phyloP scores from a whole-genome alignment of 2,888 invertebrate species.

The Argyresthia albistria region DNA sequence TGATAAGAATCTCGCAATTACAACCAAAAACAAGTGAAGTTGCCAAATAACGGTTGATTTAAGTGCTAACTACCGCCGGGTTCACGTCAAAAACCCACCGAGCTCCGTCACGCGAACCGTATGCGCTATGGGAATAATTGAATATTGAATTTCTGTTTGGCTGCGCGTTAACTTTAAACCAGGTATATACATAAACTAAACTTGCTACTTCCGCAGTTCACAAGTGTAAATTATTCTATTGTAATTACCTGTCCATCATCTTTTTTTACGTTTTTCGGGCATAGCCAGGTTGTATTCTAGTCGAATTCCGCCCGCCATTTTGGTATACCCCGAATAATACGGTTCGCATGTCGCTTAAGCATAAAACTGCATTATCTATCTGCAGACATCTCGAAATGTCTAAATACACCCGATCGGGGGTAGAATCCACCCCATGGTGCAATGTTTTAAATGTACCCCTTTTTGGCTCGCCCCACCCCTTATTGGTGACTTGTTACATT shows the following conservation, averaged over 20 bases:
- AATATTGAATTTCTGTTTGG: not conserved
- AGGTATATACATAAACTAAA: too few species aligned
- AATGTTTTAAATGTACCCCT: conserved; percentile 62
- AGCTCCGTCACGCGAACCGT: conserved; percentile 1
- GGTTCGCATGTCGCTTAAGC: conserved; percentile 48
- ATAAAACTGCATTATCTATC: conserved; percentile 50
- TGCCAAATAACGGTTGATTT: conserved; percentile 4
- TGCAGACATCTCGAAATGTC: conserved; percentile 9
- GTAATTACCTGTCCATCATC: too few species aligned
- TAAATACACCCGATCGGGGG: conserved; percentile 10
- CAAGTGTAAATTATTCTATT: too few species aligned
- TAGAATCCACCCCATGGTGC: conserved; percentile 42
- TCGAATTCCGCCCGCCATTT: conserved; percentile 20
- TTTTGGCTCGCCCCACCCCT: conserved; percentile 17
- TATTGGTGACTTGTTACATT: not conserved
- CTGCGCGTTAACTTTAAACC: not conserved
- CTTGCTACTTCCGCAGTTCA: too few species aligned
- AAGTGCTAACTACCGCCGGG: conserved; percentile 4
- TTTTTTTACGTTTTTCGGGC: not conserved
- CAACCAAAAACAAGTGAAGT: conserved; percentile 6
- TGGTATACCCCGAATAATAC: conserved; percentile 27
- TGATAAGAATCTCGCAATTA: conserved; percentile 7
- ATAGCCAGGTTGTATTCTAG: too few species aligned
- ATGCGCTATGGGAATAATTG: not conserved
- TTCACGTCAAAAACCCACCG: conserved; percentile 2